Conservation (phyloP, 2,113 vertebrate genomes). For the Dendrocopos noguchii region DNA sequence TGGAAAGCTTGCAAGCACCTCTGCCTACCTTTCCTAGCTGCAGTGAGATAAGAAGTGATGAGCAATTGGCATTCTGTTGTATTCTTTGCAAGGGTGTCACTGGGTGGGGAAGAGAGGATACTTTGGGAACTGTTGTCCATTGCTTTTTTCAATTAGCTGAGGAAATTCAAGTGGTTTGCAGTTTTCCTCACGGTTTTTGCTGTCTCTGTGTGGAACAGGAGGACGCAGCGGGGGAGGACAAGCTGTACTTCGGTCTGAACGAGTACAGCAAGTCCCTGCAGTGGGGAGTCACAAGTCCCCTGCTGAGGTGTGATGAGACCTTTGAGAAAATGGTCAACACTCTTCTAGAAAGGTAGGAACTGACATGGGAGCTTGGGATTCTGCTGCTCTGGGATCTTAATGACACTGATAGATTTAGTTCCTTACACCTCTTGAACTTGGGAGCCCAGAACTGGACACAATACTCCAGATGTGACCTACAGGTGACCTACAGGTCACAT, state of each 20-base stretch:
- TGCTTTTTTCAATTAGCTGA: background rate
- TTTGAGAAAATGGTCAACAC: constrained; percentile 98
- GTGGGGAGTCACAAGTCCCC: constrained; percentile 95
- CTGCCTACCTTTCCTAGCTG: background rate
- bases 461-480: too few relatives aligned
- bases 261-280: constrained; percentile 95
- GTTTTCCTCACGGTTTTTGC: constrained; percentile 7
- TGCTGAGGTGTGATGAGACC: constrained; percentile 94
- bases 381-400: background rate
- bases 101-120: background rate
- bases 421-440: too few relatives aligned
- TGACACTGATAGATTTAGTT: background rate
- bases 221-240: constrained; percentile 79
- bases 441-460: too few relatives aligned
- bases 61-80: background rate
- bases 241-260: constrained; percentile 92
- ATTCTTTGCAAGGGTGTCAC: background rate
- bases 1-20: background rate
- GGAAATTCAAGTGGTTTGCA: background rate
- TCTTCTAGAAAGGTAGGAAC: constrained; percentile 89
- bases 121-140: background rate
- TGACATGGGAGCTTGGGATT: background rate
- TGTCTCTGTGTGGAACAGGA: constrained; percentile 79
- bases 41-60: background rate
- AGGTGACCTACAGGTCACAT: too few relatives aligned